phyloP scores from a whole-genome alignment of 2,113 vertebrate genomes.

The Gymnorhina tibicen region DNA sequence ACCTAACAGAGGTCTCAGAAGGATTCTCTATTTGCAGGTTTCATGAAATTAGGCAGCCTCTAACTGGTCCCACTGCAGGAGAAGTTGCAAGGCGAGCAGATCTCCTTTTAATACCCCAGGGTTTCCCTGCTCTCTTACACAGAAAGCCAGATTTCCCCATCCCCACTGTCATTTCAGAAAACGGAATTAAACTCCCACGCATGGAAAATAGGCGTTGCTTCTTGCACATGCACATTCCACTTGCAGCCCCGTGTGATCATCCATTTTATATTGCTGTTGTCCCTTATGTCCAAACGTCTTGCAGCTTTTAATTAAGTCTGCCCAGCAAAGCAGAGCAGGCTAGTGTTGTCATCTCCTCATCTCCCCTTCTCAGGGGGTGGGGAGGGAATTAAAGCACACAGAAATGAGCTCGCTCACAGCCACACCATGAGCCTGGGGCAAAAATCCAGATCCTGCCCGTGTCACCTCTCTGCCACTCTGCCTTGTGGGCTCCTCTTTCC shows the following conservation, averaged over 20 bases:
- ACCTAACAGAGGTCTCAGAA: neutral
- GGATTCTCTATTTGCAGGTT: neutral
- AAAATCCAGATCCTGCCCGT: neutral
- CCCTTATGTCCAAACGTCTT: conserved; percentile 12
- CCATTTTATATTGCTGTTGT: neutral
- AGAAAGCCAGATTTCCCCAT: neutral
- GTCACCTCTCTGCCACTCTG: neutral
- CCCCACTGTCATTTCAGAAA: neutral
- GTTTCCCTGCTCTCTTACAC: neutral
- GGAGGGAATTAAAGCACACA: neutral
- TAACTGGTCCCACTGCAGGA: neutral
- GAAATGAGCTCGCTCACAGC: neutral
- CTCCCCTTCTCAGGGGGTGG: neutral
- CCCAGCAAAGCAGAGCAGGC: neutral
- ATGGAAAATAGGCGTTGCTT: neutral
- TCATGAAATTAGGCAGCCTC: neutral
- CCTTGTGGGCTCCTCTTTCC: neutral
- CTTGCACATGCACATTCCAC: neutral
- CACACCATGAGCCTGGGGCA: neutral
- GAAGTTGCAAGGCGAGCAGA: conserved; percentile 12
- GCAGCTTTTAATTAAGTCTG: conserved; percentile 45
- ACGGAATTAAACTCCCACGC: conserved; percentile 29
- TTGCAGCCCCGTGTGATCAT: neutral
- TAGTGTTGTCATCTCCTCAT: neutral
- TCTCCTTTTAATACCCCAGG: neutral